Conservation (phyloP, 2,797 vertebrate genomes). For the Orestias chungarensis region DNA sequence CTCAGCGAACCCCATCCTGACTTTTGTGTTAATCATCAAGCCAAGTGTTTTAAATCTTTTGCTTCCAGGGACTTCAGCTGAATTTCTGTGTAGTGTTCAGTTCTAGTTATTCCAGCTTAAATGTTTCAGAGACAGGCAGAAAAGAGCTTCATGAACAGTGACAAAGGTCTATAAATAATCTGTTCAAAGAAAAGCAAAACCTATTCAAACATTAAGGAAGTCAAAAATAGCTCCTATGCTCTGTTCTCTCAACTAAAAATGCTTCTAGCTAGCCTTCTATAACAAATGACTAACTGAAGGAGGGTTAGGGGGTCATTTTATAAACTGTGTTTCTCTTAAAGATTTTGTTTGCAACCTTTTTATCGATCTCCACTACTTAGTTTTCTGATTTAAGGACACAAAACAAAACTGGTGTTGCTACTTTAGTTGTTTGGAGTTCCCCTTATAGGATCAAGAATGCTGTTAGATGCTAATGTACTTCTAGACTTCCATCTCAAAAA, state of each 20-base stretch:
- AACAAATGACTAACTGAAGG: background rate
- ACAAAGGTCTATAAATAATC: constrained; percentile 5
- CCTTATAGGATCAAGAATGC: too few species aligned
- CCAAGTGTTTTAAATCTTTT: background rate
- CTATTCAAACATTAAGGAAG: background rate
- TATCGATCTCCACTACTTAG: background rate
- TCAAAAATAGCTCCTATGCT: background rate
- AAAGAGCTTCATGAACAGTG: background rate
- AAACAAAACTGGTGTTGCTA: background rate
- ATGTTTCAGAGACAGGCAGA: background rate
- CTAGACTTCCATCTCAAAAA: too few species aligned
- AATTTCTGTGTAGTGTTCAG: background rate
- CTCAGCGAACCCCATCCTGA: background rate
- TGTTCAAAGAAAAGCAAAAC: background rate
- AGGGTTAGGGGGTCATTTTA: background rate
- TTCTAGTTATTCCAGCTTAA: background rate
- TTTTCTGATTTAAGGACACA: background rate
- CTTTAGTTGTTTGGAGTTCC: too few species aligned
- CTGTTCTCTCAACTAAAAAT: background rate
- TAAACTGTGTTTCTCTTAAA: background rate
- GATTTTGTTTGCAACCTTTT: background rate
- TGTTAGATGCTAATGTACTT: too few species aligned
- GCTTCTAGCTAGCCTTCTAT: background rate
- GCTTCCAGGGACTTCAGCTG: background rate
- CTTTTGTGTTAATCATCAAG: background rate